These are phyloP conservation scores for Blastobasis lacticolella DNA, from an alignment of 2,888 invertebrate genomes.

Conservation along the genomic window DNA sequence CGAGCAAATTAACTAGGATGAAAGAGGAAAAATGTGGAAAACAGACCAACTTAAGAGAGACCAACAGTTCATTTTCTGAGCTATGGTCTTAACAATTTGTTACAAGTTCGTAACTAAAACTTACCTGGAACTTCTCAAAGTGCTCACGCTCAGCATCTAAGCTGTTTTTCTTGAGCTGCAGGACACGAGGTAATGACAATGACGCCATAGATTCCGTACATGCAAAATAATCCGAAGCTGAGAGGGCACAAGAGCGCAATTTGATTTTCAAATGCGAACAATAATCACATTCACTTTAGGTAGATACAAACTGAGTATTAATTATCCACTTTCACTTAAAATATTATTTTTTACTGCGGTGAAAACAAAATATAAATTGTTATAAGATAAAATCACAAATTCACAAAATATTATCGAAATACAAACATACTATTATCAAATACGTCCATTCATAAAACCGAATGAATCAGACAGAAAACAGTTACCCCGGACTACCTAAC, in stretches of 20 bases:
- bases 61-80: no score
- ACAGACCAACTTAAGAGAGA: no score
- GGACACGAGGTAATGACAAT: conserved; percentile 80
- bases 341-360: background rate
- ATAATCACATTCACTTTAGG: background rate
- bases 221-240: conserved; percentile 36
- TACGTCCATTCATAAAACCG: conserved; percentile 16
- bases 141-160: conserved; percentile 86
- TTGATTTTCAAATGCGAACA: conserved; percentile 19
- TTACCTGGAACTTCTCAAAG: conserved; percentile 89
- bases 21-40: no score
- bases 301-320: no score
- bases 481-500: no score
- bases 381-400: conserved; percentile 2
- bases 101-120: conserved; percentile 10
- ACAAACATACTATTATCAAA: conserved; percentile 4
- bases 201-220: conserved; percentile 78
- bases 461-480: conserved; percentile 8
- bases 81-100: no score
- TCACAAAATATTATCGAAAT: background rate
- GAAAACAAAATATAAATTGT: background rate
- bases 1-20: no score
- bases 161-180: conserved; percentile 83
- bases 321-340: background rate
- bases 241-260: conserved; percentile 14